Evolutionary conservation across 2,888 invertebrate genomes (phyloP).

Genomic region (Ophion ventricosus): DNA sequence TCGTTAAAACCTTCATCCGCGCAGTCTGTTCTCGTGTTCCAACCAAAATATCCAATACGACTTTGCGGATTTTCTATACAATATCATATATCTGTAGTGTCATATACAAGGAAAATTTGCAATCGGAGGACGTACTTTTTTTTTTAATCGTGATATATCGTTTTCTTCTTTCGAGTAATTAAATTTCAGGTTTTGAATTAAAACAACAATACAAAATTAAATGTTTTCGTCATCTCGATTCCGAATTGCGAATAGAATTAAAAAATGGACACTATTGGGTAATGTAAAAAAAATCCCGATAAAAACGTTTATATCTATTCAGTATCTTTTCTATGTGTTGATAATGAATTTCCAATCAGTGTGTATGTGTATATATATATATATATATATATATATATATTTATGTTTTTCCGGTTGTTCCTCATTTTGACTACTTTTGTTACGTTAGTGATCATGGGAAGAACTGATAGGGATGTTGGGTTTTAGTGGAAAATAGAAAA

Average conservation of each 20-base stretch:
- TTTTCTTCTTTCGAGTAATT: constrained; percentile 26
- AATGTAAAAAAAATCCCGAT: constrained; percentile 38
- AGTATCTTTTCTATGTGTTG: constrained; percentile 37
- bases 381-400: constrained; percentile 26
- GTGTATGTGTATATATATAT: constrained; percentile 19
- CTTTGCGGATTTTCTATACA: constrained; percentile 63
- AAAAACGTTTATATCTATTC: constrained; percentile 57
- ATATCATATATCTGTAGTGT: constrained; percentile 53
- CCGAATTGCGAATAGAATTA: constrained; percentile 36
- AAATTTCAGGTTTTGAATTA: constrained; percentile 22
- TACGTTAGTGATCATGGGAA: neutral
- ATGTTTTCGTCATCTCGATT: neutral
- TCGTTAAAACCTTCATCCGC: constrained; percentile 42
- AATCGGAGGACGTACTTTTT: constrained; percentile 18
- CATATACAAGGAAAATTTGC: constrained; percentile 54
- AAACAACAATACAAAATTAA: constrained; percentile 6
- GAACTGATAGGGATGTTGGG: neutral
- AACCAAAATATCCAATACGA: constrained; percentile 62
- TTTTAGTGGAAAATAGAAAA: constrained; percentile 20
- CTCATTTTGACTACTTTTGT: constrained; percentile 1
- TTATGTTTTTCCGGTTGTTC: constrained; percentile 45
- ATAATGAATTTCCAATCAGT: constrained; percentile 43
- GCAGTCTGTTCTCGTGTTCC: constrained; percentile 41
- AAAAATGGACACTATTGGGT: constrained; percentile 10
- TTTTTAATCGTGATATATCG: constrained; percentile 50